Evolutionary conservation across 2,888 invertebrate species (phyloP).

Genomic region (Prenolepis imparis): DNA sequence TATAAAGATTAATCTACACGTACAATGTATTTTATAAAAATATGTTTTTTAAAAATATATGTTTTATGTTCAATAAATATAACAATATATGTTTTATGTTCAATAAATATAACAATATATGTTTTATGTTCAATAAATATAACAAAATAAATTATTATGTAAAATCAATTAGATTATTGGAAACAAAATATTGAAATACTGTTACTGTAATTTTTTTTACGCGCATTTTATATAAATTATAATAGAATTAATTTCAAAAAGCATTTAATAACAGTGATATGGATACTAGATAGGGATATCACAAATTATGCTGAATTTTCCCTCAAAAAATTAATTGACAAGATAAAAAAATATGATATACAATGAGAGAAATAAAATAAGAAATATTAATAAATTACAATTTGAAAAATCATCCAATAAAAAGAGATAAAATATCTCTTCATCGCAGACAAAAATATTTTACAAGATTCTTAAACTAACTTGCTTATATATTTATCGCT

Average conservation of each 20-base stretch:
- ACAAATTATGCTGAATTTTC: neutral
- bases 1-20: constrained; percentile 12
- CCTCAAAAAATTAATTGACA: neutral
- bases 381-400: constrained; percentile 35
- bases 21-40: neutral
- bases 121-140: neutral
- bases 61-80: neutral
- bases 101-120: too few species aligned
- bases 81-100: too few species aligned
- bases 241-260: neutral
- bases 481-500: constrained; percentile 68
- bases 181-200: neutral
- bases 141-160: neutral
- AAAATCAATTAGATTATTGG: neutral
- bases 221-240: neutral
- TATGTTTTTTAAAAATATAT: neutral
- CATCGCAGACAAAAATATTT: constrained; percentile 58
- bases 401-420: neutral
- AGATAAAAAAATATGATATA: neutral
- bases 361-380: neutral
- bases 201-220: neutral
- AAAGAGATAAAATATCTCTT: constrained; percentile 51
- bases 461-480: constrained; percentile 71
- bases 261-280: neutral
- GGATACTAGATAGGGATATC: too few species aligned